A percentile compares a stretch with the other conserved stretches of the same genome.
phyloP scores from a whole-genome alignment of 2,797 vertebrate genomes.

The Calcarius lapponicus region DNA sequence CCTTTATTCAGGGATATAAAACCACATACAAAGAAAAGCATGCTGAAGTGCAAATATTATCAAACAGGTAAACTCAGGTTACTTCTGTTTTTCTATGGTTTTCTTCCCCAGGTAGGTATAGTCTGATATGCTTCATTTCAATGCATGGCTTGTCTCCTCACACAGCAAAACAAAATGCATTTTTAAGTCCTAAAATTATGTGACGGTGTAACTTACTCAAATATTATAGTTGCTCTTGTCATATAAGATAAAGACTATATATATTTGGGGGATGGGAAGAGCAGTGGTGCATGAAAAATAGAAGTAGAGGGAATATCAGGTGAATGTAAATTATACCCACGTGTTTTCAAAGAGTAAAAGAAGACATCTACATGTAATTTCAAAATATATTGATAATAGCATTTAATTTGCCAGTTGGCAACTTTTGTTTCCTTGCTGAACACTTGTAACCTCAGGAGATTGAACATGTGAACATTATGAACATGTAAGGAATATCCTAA shows the following conservation, averaged over 20 bases:
- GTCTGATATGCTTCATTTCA: background rate
- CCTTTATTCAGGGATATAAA: constrained; percentile 96
- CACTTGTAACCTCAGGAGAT: background rate
- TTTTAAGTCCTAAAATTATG: background rate
- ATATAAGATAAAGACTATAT: background rate
- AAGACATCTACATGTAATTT: background rate
- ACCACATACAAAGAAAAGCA: constrained; percentile 89
- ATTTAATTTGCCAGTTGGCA: background rate
- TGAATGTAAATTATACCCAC: background rate
- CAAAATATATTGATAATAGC: background rate
- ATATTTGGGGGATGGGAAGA: fast-evolving
- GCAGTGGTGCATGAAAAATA: background rate
- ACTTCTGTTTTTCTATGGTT: background rate
- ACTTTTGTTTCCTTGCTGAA: background rate
- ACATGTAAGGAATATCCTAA: background rate
- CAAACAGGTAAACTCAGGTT: constrained; percentile 81
- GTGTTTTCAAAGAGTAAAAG: background rate
- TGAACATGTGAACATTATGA: background rate
- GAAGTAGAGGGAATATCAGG: background rate
- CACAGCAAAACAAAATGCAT: background rate
- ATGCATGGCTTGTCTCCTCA: background rate
- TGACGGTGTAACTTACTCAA: background rate
- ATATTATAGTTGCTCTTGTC: background rate
- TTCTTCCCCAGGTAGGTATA: background rate
- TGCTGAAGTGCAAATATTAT: constrained; percentile 86